Base-by-base conservation (phyloP, 1,140 invertebrate species). In the Drosophila azteca region DNA sequence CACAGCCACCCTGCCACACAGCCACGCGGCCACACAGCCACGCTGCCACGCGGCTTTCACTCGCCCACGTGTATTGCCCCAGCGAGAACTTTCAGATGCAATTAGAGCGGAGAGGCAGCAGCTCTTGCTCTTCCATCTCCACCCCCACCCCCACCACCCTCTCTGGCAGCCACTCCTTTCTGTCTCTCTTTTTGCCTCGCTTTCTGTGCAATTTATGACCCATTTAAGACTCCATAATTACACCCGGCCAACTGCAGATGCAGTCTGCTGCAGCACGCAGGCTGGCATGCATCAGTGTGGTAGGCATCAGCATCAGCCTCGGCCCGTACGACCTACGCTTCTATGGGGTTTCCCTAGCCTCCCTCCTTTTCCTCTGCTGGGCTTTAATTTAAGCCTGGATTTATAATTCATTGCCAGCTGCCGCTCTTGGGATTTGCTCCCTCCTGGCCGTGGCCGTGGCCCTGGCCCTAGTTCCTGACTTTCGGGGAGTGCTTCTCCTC, bases 211-310 rank as follows among this genome's bases (percentile, higher is more conserved):
- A 90, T 90, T 90, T 90, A 90, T 90, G 87, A 87, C 88, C 88
- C 87, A 90, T 83, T 90, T 90, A 81, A 90, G 87, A 83, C 82
- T 75, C 48, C 76, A 79, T 90, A 90, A 90, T 90, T 90, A 90
- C 87, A 68, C 57, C 83, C 64, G 78, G 54, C 17, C 64, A 39
- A 31, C 31, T 41, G 45, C 31, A 39, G 67, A 52, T 79, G 62
- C 54, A 66, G 54, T 63, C 22, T 64, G 69, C 29, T 31, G 64
- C 55, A n/a, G n/a, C n/a, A n/a, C n/a, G n/a, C n/a, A 58, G 39
- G 46, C 39, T 35, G 58, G 63, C 44, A 65, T 77, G 65, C 74
- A 83, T 9, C 79, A 82, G 70, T 68, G 46, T 46, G 39, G 31
- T 9, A 9, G 31, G 31, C 35, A 26, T 20, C 17, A 20, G 17